Percentiles rank a stretch among this genome's conserved stretches.
Evolutionary conservation across 2,113 vertebrate genomes (phyloP).

Genomic region (Rhipidura dahli): DNA sequence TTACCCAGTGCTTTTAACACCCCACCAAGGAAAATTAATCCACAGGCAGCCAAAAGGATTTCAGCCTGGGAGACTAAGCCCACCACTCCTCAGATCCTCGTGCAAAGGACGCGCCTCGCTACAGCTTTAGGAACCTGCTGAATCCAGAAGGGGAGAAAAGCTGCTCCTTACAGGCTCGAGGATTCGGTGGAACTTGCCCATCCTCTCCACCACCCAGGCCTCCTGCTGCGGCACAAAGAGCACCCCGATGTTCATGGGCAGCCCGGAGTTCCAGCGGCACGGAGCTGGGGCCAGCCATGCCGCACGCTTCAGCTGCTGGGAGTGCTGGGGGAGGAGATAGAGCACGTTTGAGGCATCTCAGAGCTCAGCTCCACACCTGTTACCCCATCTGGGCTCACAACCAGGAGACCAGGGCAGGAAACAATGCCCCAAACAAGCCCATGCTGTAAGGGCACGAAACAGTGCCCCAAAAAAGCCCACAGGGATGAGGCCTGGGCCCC

Average conservation of each 20-base stretch:
- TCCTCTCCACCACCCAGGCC: constrained; percentile 97
- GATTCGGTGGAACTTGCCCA: constrained; percentile 94
- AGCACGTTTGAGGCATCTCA: fast-evolving
- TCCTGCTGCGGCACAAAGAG: constrained; percentile 97
- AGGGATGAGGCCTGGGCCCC: no score
- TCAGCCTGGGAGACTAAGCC: background rate
- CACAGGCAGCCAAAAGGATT: background rate
- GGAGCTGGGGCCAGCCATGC: constrained; percentile 52
- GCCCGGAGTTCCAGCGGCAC: constrained; percentile 73
- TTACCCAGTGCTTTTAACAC: background rate
- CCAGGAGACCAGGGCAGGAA: background rate
- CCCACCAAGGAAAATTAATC: background rate
- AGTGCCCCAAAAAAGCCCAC: background rate
- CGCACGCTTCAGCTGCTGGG: background rate
- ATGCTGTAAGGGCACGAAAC: fast-evolving
- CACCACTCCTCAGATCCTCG: fast-evolving
- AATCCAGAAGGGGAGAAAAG: background rate
- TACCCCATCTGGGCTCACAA: fast-evolving
- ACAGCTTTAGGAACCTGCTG: background rate
- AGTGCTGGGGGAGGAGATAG: background rate
- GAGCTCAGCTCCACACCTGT: background rate
- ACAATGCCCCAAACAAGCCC: background rate
- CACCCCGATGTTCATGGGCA: constrained; percentile 90
- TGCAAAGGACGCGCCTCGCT: background rate
- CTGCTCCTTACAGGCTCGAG: constrained; percentile 85